Percentiles rank a stretch among this genome's conserved stretches.
These are phyloP conservation scores for Nematopogon swammerdamellus DNA, from an alignment of 2,888 invertebrate species.

Conservation along the genomic window DNA sequence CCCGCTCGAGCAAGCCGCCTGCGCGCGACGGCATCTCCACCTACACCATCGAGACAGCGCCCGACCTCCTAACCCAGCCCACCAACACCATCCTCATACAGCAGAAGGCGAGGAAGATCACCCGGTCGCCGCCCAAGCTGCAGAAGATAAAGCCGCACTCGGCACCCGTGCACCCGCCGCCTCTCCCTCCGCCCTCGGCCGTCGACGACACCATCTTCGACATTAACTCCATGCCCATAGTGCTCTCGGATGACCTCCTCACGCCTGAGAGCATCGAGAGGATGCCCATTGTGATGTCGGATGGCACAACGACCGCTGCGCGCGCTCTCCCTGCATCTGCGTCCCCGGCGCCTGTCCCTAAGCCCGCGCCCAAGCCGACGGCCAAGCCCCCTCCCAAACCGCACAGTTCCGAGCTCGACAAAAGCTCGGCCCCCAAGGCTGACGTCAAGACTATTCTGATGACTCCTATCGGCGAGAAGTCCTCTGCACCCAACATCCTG, in stretches of 20 bases:
- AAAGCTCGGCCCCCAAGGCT: too few relatives aligned
- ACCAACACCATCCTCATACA: slow-evolving; percentile 38
- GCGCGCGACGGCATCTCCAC: slow-evolving; percentile 33
- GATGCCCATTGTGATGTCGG: slow-evolving; percentile 61
- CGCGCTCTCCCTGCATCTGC: too few relatives aligned
- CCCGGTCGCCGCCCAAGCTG: slow-evolving; percentile 5
- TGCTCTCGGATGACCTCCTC: slow-evolving; percentile 66
- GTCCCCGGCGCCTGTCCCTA: too few relatives aligned
- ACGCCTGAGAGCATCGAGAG: slow-evolving; percentile 66
- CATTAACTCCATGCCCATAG: slow-evolving; percentile 75
- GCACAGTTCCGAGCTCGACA: too few relatives aligned
- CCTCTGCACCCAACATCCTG: slow-evolving; percentile 44
- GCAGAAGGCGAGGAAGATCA: slow-evolving; percentile 34
- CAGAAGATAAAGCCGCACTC: slow-evolving; percentile 22
- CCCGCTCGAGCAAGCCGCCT: slow-evolving; percentile 26
- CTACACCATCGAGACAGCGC: slow-evolving; percentile 38
- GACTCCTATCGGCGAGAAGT: slow-evolving; percentile 35
- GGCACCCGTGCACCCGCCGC: neutral
- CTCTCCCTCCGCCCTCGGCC: neutral
- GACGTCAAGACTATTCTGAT: slow-evolving; percentile 33
- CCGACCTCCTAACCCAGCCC: slow-evolving; percentile 16
- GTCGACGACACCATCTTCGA: slow-evolving; percentile 48
- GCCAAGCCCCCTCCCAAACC: slow-evolving; percentile 35
- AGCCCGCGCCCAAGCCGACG: too few relatives aligned
- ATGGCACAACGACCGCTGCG: slow-evolving; percentile 21